These are phyloP conservation scores for Andinoacara biseriatus DNA, from an alignment of 2,113 vertebrate species.

Conservation along the genomic window DNA sequence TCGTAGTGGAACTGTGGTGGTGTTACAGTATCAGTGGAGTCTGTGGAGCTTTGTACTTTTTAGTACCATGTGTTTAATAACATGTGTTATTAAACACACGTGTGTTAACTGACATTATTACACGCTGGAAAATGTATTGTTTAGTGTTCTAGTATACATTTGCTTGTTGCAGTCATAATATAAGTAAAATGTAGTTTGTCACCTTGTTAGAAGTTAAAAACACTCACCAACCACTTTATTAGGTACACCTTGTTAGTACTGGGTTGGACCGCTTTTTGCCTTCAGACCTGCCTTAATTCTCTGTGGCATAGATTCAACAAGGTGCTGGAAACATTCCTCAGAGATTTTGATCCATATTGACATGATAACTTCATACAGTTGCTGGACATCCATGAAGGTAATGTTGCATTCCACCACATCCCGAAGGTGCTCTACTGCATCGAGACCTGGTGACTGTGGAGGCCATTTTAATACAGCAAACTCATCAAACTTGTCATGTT, in stretches of 20 bases:
- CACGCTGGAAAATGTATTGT: constrained; percentile 7
- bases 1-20: constrained; percentile 45
- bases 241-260: neutral
- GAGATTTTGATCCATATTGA: neutral
- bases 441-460: too few relatives aligned
- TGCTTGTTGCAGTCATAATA: neutral
- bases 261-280: neutral
- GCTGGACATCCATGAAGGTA: neutral
- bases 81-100: constrained; percentile 33
- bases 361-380: neutral
- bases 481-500: too few relatives aligned
- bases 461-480: too few relatives aligned
- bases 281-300: neutral
- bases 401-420: neutral
- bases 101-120: constrained; percentile 23
- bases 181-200: neutral
- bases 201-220: neutral
- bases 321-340: neutral
- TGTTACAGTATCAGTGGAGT: constrained; percentile 44
- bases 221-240: neutral
- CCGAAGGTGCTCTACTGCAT: neutral
- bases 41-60: constrained; percentile 35
- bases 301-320: neutral
- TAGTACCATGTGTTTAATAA: constrained; percentile 10
- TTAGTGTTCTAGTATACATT: neutral